Evolutionary conservation across 2,888 invertebrate genomes (phyloP).

Genomic region (Doris montereyensis): DNA sequence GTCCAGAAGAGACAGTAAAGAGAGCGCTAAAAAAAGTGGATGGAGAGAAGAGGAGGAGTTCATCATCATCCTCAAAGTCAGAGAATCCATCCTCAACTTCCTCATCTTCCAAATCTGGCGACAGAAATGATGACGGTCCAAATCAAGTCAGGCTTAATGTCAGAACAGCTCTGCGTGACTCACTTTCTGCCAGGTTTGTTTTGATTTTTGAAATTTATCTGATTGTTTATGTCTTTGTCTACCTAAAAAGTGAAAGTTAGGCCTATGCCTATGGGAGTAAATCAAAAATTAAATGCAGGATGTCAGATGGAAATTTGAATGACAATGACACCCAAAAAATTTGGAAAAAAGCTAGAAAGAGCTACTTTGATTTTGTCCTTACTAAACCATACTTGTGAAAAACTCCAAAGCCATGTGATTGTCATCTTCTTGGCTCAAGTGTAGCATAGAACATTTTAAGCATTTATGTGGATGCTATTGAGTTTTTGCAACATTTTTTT

Average conservation of each 20-base stretch:
- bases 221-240: not conserved
- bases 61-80: slow-evolving; percentile 21
- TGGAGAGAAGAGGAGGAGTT: slow-evolving; percentile 10
- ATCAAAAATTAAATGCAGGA: too few species aligned
- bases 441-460: too few species aligned
- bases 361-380: too few species aligned
- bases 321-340: too few species aligned
- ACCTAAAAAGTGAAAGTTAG: not conserved
- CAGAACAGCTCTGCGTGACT: slow-evolving; percentile 80
- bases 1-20: not conserved
- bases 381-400: too few species aligned
- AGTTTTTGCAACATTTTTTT: too few species aligned
- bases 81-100: not conserved
- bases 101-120: not conserved
- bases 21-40: slow-evolving; percentile 6
- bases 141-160: slow-evolving; percentile 82
- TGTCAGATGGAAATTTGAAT: too few species aligned
- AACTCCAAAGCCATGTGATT: too few species aligned
- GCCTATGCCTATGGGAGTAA: not conserved
- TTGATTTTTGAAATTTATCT: not conserved
- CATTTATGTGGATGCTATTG: too few species aligned
- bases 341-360: too few species aligned
- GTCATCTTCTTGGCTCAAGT: too few species aligned
- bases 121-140: slow-evolving; percentile 50
- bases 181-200: slow-evolving; percentile 62